Conservation (phyloP, 2,113 vertebrate species). For the Trinectes maculatus region DNA sequence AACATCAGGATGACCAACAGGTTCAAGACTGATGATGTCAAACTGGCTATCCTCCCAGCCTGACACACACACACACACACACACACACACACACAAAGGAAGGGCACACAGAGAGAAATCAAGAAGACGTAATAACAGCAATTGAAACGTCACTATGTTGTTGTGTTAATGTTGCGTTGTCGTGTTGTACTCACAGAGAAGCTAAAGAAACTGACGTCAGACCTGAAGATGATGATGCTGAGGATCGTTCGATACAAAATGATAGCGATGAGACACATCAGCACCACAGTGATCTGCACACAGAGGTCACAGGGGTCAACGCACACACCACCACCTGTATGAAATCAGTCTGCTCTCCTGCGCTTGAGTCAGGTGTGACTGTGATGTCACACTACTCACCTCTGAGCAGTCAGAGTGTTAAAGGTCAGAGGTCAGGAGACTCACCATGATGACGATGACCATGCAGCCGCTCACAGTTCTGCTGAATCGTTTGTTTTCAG, state of each 20-base stretch:
- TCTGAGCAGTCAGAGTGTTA: no score
- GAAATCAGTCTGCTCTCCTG: no score
- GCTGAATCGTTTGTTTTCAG: conserved; percentile 66
- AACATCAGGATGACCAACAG: conserved; percentile 82
- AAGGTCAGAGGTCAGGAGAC: conserved; percentile 14
- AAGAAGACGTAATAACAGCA: background rate
- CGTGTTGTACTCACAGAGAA: conserved; percentile 75
- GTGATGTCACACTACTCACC: no score
- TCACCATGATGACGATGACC: conserved; percentile 84
- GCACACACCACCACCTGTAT: background rate
- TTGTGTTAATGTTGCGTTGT: background rate
- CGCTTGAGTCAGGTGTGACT: no score
- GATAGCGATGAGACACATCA: conserved; percentile 84
- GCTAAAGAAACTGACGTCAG: conserved; percentile 53
- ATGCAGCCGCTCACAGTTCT: conserved; percentile 80
- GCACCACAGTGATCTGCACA: conserved; percentile 69
- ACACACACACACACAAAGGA: conserved; percentile 4
- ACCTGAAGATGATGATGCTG: conserved; percentile 80
- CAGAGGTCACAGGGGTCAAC: background rate
- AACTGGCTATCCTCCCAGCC: conserved; percentile 79
- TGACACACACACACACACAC: conserved; percentile 41
- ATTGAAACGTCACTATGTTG: background rate
- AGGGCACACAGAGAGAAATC: background rate
- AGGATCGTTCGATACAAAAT: conserved; percentile 83
- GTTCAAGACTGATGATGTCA: conserved; percentile 81